phyloP scores from a whole-genome alignment of 2,113 vertebrate genomes.

The Pelvicachromis taeniatus region DNA sequence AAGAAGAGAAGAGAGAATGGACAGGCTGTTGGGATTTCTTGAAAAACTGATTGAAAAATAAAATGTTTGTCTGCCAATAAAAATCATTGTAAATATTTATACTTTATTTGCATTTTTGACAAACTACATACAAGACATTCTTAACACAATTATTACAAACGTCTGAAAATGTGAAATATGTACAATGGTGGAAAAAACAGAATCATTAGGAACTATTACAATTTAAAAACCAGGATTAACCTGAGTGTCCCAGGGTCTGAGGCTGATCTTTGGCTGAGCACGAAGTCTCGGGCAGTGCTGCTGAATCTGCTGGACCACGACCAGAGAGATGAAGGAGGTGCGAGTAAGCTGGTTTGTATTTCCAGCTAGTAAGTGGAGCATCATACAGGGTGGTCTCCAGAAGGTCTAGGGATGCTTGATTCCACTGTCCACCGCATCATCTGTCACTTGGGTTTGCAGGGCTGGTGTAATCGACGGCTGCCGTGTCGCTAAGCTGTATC shows the following conservation, averaged over 20 bases:
- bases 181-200: background rate
- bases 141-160: background rate
- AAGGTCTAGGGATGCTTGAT: too few relatives aligned
- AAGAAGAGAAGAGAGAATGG: background rate
- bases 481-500: too few relatives aligned
- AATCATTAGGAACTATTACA: background rate
- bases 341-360: background rate
- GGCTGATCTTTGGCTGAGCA: background rate
- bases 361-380: background rate
- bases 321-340: background rate
- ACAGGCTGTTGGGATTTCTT: background rate
- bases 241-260: background rate
- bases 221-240: background rate
- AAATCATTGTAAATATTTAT: background rate
- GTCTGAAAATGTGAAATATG: background rate
- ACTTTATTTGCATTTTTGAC: background rate
- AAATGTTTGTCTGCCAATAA: background rate
- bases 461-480: too few relatives aligned
- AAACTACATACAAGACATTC: background rate
- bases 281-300: background rate
- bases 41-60: background rate
- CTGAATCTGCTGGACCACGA: fast-evolving
- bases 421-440: too few relatives aligned
- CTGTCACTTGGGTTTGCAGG: too few relatives aligned
- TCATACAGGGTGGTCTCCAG: background rate